A percentile compares a stretch with the other conserved stretches of the same genome.
These are phyloP conservation scores for Megaceryle torquata DNA, from an alignment of 2,113 vertebrate species.

Conservation along the genomic window DNA sequence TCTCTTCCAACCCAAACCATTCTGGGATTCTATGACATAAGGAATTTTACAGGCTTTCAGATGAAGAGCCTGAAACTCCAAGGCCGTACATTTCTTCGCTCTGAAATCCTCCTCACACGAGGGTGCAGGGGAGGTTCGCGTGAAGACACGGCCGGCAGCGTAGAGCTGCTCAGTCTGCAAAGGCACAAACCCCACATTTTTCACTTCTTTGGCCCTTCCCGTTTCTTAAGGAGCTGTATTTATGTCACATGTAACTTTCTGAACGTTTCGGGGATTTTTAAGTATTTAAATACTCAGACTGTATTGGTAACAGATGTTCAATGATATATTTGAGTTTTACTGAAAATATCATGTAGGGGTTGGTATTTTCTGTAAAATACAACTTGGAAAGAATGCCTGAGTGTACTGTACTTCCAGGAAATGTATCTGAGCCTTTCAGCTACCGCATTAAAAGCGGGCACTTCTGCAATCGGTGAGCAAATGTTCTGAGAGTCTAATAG, in stretches of 20 bases:
- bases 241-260: constrained; percentile 61
- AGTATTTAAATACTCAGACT: constrained; percentile 61
- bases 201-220: background rate
- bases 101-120: fast-evolving
- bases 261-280: constrained; percentile 60
- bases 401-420: constrained; percentile 19
- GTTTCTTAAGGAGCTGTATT: constrained; percentile 59
- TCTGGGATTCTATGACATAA: background rate
- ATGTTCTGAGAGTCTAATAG: constrained; percentile 1
- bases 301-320: constrained; percentile 72
- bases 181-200: background rate
- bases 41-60: background rate
- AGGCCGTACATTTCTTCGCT: background rate
- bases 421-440: constrained; percentile 44
- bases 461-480: constrained; percentile 28
- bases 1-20: background rate
- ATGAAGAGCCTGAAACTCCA: background rate
- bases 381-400: constrained; percentile 22
- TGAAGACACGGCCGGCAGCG: background rate
- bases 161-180: background rate
- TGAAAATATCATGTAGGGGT: constrained; percentile 53
- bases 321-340: constrained; percentile 62
- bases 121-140: fast-evolving
- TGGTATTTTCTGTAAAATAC: constrained; percentile 51
- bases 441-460: constrained; percentile 11